A percentile compares a stretch with the other conserved stretches of the same genome.
These are phyloP conservation scores for Dipus sagitta DNA, from an alignment of 2,797 vertebrate species.

Conservation along the genomic window DNA sequence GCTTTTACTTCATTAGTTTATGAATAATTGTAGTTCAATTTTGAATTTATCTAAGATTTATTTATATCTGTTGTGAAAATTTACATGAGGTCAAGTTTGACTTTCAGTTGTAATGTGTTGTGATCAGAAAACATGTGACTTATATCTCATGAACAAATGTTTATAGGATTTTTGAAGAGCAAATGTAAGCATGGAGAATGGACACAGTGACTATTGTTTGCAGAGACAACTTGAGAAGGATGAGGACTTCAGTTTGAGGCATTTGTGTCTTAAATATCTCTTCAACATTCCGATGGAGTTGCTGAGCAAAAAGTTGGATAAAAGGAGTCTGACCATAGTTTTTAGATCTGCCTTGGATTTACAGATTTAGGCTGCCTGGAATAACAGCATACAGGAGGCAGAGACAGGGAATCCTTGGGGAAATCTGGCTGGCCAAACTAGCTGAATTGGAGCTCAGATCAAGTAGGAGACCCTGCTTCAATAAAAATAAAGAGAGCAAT, in stretches of 20 bases:
- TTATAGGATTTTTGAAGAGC: background rate
- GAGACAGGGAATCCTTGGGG: too few relatives aligned
- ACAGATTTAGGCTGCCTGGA: background rate
- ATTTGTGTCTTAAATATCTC: background rate
- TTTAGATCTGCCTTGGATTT: background rate
- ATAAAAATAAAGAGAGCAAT: too few relatives aligned
- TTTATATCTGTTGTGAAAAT: conserved; percentile 13
- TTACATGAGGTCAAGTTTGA: background rate
- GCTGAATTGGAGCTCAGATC: too few relatives aligned
- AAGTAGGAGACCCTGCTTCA: too few relatives aligned
- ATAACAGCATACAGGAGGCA: too few relatives aligned
- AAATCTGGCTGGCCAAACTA: too few relatives aligned
- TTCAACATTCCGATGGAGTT: background rate
- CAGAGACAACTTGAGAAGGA: background rate
- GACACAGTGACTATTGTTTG: background rate
- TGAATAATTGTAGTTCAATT: background rate
- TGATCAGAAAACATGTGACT: background rate
- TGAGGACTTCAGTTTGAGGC: background rate
- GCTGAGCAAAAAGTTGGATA: background rate
- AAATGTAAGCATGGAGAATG: background rate
- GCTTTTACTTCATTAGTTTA: conserved; percentile 19
- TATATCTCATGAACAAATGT: background rate
- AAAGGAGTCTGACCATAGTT: background rate
- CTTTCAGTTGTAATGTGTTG: conserved; percentile 31
- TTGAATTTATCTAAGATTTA: conserved; percentile 38